phyloP scores from a whole-genome alignment of 2,113 vertebrate genomes.

The Lampris megalopsis region DNA sequence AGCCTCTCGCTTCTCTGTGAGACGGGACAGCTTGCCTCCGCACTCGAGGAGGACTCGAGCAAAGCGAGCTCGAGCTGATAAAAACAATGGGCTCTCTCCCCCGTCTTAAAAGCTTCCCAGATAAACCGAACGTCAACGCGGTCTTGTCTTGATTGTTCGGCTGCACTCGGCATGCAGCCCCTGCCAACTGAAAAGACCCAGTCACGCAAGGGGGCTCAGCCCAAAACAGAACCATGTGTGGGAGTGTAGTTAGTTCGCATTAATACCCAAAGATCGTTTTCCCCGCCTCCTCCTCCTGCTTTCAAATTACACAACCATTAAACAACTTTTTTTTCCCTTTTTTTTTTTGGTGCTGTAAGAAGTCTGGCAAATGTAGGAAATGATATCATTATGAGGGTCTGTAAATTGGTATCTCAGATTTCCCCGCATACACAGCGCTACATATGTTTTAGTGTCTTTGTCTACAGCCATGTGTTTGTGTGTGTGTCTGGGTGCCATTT shows the following conservation, averaged over 20 bases:
- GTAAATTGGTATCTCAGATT: slow-evolving; percentile 68
- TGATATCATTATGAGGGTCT: slow-evolving; percentile 42
- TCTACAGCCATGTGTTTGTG: background rate
- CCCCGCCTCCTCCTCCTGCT: slow-evolving; percentile 31
- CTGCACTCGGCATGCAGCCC: slow-evolving; percentile 48
- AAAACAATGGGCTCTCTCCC: slow-evolving; percentile 63
- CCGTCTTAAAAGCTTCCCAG: slow-evolving; percentile 66
- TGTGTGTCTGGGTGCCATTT: background rate
- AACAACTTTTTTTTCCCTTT: slow-evolving; percentile 56
- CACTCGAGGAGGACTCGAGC: slow-evolving; percentile 21
- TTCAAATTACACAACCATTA: slow-evolving; percentile 63
- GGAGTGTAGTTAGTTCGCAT: slow-evolving; percentile 68
- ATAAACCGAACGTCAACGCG: slow-evolving; percentile 74
- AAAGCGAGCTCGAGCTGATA: slow-evolving; percentile 57
- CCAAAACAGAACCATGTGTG: slow-evolving; percentile 81
- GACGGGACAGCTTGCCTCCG: slow-evolving; percentile 8
- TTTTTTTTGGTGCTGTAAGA: slow-evolving; percentile 21
- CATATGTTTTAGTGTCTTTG: background rate
- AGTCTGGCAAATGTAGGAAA: slow-evolving; percentile 75
- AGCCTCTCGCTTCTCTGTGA: background rate
- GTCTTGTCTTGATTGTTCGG: slow-evolving; percentile 67
- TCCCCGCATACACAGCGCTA: slow-evolving; percentile 30
- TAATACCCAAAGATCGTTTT: slow-evolving; percentile 71
- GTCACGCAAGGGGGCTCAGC: slow-evolving; percentile 63
- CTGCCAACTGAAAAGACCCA: slow-evolving; percentile 75